Percentiles rank a stretch among this genome's conserved stretches.
Conservation (phyloP, 2,888 invertebrate species). For the Aquatica leii region DNA sequence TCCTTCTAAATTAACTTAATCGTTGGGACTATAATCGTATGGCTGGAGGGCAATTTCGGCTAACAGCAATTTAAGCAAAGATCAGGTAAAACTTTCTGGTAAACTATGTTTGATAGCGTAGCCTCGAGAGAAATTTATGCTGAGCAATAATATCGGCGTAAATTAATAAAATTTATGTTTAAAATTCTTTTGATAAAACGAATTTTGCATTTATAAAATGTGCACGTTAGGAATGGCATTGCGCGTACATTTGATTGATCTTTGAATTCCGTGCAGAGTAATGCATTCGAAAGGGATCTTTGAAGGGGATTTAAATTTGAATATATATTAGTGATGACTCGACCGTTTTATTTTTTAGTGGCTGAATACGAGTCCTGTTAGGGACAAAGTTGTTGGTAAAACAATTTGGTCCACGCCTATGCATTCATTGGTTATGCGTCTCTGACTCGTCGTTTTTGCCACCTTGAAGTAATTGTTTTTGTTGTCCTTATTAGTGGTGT, state of each 20-base stretch:
- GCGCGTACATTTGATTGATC: constrained; percentile 52
- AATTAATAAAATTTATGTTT: constrained; percentile 23
- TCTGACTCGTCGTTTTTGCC: constrained; percentile 36
- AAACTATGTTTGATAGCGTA: constrained; percentile 28
- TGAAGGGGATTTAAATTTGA: constrained; percentile 56
- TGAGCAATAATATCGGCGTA: background rate
- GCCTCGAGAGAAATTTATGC: constrained; percentile 1
- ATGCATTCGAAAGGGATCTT: constrained; percentile 47
- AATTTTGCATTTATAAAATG: constrained; percentile 26
- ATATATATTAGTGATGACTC: constrained; percentile 58
- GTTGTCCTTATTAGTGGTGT: constrained; percentile 28
- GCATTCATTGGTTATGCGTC: constrained; percentile 37
- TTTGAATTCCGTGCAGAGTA: constrained; percentile 54
- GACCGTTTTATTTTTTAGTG: constrained; percentile 44
- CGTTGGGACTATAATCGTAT: constrained; percentile 55
- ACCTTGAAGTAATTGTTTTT: constrained; percentile 38
- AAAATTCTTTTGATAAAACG: constrained; percentile 21
- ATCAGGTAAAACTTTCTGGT: constrained; percentile 37
- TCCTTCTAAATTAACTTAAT: constrained; percentile 57
- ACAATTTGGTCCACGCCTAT: constrained; percentile 35
- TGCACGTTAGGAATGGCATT: constrained; percentile 28
- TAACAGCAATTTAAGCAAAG: constrained; percentile 47
- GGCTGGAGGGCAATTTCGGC: constrained; percentile 50
- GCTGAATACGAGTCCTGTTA: constrained; percentile 38
- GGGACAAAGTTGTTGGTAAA: constrained; percentile 33